Evolutionary conservation across 2,888 invertebrate genomes (phyloP).

Genomic region (Vannuccia rotundouncinata): DNA sequence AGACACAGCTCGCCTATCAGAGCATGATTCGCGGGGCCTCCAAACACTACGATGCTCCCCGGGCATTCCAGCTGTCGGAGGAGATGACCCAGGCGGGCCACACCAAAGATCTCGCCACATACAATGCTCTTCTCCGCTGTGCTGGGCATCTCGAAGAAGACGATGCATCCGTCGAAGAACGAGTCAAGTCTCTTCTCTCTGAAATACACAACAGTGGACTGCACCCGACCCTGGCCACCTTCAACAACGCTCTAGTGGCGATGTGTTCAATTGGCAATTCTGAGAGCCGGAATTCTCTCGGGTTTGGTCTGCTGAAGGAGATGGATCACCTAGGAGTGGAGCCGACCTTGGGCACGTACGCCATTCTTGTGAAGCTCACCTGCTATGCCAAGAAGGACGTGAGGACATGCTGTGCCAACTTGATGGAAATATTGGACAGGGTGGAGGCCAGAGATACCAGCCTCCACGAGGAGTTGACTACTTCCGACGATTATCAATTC

Average conservation of each 20-base stretch:
- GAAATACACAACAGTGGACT: not conserved
- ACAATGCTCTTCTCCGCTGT: not conserved
- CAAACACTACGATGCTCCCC: not conserved
- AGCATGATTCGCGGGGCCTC: not conserved
- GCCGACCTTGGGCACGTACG: not conserved
- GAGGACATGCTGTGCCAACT: no score
- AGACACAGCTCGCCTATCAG: not conserved
- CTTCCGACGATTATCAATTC: not conserved
- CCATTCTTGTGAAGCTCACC: not conserved
- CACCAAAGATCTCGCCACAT: not conserved
- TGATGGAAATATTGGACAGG: not conserved
- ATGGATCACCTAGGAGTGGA: not conserved
- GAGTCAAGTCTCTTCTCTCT: not conserved
- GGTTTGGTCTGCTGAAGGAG: not conserved
- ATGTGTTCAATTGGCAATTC: not conserved
- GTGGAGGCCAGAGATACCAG: not conserved
- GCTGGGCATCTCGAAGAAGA: not conserved
- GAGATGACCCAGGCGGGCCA: not conserved
- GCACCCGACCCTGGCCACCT: not conserved
- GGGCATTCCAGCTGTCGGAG: not conserved
- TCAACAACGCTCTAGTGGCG: not conserved
- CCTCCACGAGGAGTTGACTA: not conserved
- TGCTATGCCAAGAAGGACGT: not conserved
- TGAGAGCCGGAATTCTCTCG: not conserved
- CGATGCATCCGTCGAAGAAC: not conserved